These are phyloP conservation scores for Cotesia vestalis DNA, from an alignment of 1,140 invertebrate genomes.

Conservation along the genomic window DNA sequence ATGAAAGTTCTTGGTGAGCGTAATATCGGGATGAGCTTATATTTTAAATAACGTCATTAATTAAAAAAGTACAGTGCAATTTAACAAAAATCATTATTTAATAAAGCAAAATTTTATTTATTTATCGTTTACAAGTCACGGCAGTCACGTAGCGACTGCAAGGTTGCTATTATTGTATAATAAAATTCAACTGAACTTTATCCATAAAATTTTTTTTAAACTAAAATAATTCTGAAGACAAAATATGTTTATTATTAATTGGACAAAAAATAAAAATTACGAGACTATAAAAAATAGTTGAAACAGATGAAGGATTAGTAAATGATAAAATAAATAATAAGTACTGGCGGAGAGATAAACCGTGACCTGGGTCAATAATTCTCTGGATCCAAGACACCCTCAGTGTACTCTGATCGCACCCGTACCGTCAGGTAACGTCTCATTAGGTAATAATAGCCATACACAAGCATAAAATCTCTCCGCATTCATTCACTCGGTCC, in stretches of 20 bases:
- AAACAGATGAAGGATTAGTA: conserved; percentile 50
- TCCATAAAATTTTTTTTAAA: too few species aligned
- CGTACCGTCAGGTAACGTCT: conserved; percentile 34
- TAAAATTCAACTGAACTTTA: too few species aligned
- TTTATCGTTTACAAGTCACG: too few species aligned
- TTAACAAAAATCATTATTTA: too few species aligned
- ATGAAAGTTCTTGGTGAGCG: too few species aligned
- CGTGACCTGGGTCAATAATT: conserved; percentile 25
- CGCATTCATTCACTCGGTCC: too few species aligned
- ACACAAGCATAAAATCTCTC: conserved; percentile 1
- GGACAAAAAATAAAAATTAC: conserved; percentile 8
- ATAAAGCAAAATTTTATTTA: too few species aligned
- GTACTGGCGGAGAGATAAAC: conserved; percentile 14
- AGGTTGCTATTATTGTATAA: too few species aligned
- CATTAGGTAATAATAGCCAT: conserved; percentile 41
- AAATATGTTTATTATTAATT: not conserved
- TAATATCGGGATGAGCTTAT: too few species aligned
- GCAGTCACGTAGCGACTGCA: too few species aligned
- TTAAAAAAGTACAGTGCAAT: too few species aligned
- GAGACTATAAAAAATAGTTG: not conserved
- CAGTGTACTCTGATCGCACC: conserved; percentile 19
- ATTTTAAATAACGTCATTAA: too few species aligned
- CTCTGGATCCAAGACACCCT: conserved; percentile 11
- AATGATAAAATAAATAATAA: conserved; percentile 34
- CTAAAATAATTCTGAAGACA: not conserved